Base-by-base conservation (phyloP, 2,113 vertebrate genomes). In the Heliornis fulica region DNA sequence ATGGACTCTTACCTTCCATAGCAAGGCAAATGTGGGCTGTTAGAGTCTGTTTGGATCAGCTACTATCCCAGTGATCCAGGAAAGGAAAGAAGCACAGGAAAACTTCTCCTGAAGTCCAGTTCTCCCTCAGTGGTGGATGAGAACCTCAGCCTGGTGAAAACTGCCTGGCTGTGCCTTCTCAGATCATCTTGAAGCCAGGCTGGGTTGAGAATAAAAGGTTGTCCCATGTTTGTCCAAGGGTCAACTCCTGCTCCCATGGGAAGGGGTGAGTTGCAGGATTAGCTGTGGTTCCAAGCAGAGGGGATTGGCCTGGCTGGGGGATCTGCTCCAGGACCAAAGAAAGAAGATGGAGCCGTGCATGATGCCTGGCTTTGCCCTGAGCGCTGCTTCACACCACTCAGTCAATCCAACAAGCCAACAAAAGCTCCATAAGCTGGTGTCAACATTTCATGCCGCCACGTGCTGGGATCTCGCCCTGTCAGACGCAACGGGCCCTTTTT, bases 381-480 rank as follows among this genome's bases (percentile, higher is more conserved):
- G 48, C 20, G 8, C 56, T 68, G 34, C 64, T 85, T 78, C 72
- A 68, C 60, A 32, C 15, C 1, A 0, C 56, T 89, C 56, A 75
- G 38, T 25, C 48, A 61, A 34, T 63, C 80, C 78, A 78, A 87
- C 14, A 71, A 82, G 43, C 21, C 72, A 89, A 60, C 56, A 91
- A 41, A 54, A 6, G 18, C 23, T 70, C 48, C 28, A 6, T n/a
- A 57, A 76, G 43, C 64, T 63, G 59, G 23, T 43, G 20, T 61
- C 66, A 77, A 48, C 14, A 5, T 65, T 82, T 61, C 84, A 34
- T 26, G 19, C 53, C 2, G 11, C 50, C 45, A 3, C 1, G 7
- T 87, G 50, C 23, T 0, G 1, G 41, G 84, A 61, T 84, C 54
- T 89, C 3, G 0, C 15, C 15, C 54, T 1, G 1, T 45, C 5